phyloP scores from a whole-genome alignment of 2,888 invertebrate genomes.

The Morpho helenor region DNA sequence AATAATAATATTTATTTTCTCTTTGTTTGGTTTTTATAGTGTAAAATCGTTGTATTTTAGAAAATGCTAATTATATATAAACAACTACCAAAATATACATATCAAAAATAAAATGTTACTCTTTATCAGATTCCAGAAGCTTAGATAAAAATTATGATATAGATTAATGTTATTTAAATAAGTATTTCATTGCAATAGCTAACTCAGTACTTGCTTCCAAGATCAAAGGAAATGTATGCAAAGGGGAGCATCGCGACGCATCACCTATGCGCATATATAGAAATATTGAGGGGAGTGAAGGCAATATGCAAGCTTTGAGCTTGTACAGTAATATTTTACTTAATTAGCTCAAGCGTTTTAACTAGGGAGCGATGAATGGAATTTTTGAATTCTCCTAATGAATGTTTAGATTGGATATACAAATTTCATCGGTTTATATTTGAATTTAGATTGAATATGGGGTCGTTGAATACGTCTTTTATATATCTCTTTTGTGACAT shows the following conservation, averaged over 20 bases:
- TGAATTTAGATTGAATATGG: conserved; percentile 61
- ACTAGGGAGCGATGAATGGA: conserved; percentile 53
- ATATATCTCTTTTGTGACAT: conserved; percentile 51
- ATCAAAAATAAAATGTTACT: too few relatives aligned
- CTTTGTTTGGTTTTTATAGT: too few relatives aligned
- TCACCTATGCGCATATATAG: conserved; percentile 48
- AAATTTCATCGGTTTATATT: conserved; percentile 58
- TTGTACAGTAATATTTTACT: conserved; percentile 58
- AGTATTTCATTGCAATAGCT: conserved; percentile 7
- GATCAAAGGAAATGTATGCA: conserved; percentile 72
- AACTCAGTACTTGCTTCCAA: conserved; percentile 47
- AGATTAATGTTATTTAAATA: conserved; percentile 5
- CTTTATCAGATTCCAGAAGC: too few relatives aligned
- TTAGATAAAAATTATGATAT: not conserved
- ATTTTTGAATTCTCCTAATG: conserved; percentile 63
- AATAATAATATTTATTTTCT: too few relatives aligned
- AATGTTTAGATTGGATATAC: conserved; percentile 74
- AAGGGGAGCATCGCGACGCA: conserved; percentile 43
- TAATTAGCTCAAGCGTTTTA: conserved; percentile 76
- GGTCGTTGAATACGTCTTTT: conserved; percentile 46
- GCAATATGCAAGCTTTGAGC: conserved; percentile 53
- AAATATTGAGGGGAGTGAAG: conserved; percentile 28
- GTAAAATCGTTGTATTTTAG: too few relatives aligned
- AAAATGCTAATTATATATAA: too few relatives aligned
- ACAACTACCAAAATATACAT: too few relatives aligned